Percentiles rank a stretch among this genome's conserved stretches.
Evolutionary conservation across 2,797 vertebrate genomes (phyloP).

Genomic region (Acanthurus leucopareius): DNA sequence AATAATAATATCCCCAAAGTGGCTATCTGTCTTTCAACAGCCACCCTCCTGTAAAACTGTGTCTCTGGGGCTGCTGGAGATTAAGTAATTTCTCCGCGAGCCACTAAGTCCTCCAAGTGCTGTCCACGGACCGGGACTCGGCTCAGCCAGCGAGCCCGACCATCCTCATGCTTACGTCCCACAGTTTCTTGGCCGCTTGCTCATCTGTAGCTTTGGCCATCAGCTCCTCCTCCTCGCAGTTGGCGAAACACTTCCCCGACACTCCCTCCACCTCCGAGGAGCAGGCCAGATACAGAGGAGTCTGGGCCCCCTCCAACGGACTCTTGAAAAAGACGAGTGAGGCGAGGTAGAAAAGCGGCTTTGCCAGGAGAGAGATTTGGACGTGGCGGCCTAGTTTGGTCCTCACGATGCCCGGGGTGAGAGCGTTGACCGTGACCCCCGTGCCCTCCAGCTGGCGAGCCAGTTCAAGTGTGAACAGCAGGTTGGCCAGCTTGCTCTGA

Average conservation of each 20-base stretch:
- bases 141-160: conserved; percentile 89
- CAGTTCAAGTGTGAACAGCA: conserved; percentile 92
- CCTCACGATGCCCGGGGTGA: conserved; percentile 94
- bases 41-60: neutral
- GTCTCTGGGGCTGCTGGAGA: conserved; percentile 19
- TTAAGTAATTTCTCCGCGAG: conserved; percentile 30
- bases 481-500: conserved; percentile 95
- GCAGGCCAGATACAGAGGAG: conserved; percentile 91
- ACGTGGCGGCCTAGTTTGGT: conserved; percentile 93
- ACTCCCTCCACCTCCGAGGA: conserved; percentile 91
- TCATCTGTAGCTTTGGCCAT: conserved; percentile 91
- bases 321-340: conserved; percentile 93
- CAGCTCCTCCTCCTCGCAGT: conserved; percentile 92
- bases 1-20: conserved; percentile 3
- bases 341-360: conserved; percentile 90
- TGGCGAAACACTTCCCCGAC: conserved; percentile 93
- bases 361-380: conserved; percentile 90
- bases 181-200: conserved; percentile 90
- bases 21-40: conserved; percentile 19
- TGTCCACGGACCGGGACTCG: conserved; percentile 17
- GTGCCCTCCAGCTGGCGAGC: conserved; percentile 89
- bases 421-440: conserved; percentile 90
- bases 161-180: conserved; percentile 94
- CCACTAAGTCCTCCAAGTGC: conserved; percentile 13
- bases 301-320: conserved; percentile 93